Evolutionary conservation across 2,888 invertebrate species (phyloP), one percentile per base, ranked within the genome.

Genomic region (Pterostichus niger): DNA sequence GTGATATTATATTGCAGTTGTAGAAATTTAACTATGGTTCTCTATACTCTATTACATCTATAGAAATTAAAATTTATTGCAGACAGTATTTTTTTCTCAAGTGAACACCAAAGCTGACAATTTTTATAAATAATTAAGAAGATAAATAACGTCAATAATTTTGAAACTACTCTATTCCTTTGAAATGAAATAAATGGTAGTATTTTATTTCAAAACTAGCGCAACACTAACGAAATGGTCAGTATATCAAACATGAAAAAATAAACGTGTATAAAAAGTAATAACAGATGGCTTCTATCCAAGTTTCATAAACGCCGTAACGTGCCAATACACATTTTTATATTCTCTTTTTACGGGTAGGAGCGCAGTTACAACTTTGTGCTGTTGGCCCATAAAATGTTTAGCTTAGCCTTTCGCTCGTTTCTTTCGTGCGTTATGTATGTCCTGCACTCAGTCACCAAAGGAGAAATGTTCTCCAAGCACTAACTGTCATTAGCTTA

Each of bases 261-360:
- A 64, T 64, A 64, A 33, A 35, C 35, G 33, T 71, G 0, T 44
- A 56, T 59, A 61, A 78, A 78, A 78, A 77, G 54, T 77, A 54
- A 61, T 40, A 61, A 59, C 61, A 78, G 59, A 78, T 78, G 78
- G 78, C 78, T 61, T 44, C 35, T n/a, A 61, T 56, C 78, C 78
- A 78, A 78, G 40, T 78, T 78, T 61, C 78, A 78, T 78, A 78
- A 78, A 78, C 17, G 59, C 33, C 46, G 40, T 78, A 78, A 75
- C 61, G 61, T 78, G 78, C 78, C 78, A 78, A 78, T 77, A 56
- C 40, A 44, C 61, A 78, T 35, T 78, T 78, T 78, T 78, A 78
- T 78, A 40, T 44, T 31, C 40, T 6, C 40, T 78, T 78, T 78
- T 78, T 78, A 78, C 78, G 40, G 68, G 71, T 33, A 33, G 35